Evolutionary conservation across 2,888 invertebrate species (phyloP).

Genomic region (Chrysodeixis includens): DNA sequence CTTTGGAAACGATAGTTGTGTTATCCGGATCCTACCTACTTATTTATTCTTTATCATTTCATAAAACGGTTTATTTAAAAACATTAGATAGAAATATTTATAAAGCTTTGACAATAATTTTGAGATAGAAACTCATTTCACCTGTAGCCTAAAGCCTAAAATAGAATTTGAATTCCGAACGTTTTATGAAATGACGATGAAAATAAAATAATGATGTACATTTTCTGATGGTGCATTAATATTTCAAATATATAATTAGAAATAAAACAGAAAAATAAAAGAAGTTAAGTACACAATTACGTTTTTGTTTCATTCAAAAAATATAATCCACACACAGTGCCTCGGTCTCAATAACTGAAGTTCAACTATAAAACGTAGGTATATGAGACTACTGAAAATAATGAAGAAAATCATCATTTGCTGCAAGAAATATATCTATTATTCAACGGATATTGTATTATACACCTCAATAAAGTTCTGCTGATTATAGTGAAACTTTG

Average conservation of each 20-base stretch:
- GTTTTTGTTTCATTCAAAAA: conserved; percentile 57
- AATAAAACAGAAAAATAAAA: conserved; percentile 61
- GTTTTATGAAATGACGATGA: conserved; percentile 14
- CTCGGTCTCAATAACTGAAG: too few species aligned
- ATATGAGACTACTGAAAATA: too few species aligned
- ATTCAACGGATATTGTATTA: too few species aligned
- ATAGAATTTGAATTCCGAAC: background rate
- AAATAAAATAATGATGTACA: conserved; percentile 26
- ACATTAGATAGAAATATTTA: background rate
- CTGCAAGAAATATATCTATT: too few species aligned
- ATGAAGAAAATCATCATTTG: too few species aligned
- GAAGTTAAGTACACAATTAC: conserved; percentile 64
- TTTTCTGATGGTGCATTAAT: conserved; percentile 55
- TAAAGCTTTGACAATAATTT: background rate
- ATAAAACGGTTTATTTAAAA: conserved; percentile 19
- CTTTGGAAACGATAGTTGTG: conserved; percentile 13
- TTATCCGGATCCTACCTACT: conserved; percentile 14
- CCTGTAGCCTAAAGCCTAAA: background rate
- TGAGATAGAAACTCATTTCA: background rate
- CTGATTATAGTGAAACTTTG: too few species aligned
- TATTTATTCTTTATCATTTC: conserved; percentile 16
- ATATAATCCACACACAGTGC: too few species aligned
- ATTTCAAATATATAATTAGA: conserved; percentile 60
- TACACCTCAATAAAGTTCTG: too few species aligned
- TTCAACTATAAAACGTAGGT: too few species aligned